Base-by-base conservation (phyloP, 2,797 vertebrate genomes). In the Lagodon rhomboides region DNA sequence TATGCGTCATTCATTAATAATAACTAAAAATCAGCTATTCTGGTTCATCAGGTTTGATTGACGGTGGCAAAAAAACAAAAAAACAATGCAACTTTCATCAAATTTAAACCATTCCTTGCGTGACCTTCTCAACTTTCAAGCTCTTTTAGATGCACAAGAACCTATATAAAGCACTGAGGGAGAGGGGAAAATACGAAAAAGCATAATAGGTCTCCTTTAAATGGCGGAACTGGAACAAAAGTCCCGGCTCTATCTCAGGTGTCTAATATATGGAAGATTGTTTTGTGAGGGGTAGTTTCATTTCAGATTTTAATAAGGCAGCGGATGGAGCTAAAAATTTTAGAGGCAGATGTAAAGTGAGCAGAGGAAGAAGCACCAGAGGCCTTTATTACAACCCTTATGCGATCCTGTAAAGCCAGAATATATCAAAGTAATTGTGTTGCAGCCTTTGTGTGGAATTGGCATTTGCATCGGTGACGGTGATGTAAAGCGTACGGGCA, bases 391-490 rank as follows among this genome's bases (percentile, higher is more conserved):
- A 58, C 56, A 66, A 69, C 20, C 34, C 49, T 8, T 5, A 4
- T 43, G 50, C 68, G 27, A 84, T 68, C 51, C 46, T 27, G 47
- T 58, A 72, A 75, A 76, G 68, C 79, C 60, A 59, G 78, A 69
- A 82, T 79, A 73, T 70, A 69, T 44, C 70, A 87, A 20, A 34
- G 23, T 81, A 68, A 73, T 85, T 68, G 76, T 64, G 51, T 69
- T 53, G 9, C 62, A 75, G 60, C 47, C 47, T 85, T 69, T 60
- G 53, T 68, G 25, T 17, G 41, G 44, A 79, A 38, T 13, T 84
- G 69, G 71, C 79, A 79, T 86, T 84, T 83, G 74, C 38, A 30
- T 44, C 17, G 78, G 77, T 73, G 69, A 76, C 74, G 79, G 44
- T 67, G 65, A 70, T 72, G 68, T 62, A 54, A 38, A 38, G 10